Conservation (phyloP, 2,113 vertebrate genomes). For the Lasiurus cinereus region DNA sequence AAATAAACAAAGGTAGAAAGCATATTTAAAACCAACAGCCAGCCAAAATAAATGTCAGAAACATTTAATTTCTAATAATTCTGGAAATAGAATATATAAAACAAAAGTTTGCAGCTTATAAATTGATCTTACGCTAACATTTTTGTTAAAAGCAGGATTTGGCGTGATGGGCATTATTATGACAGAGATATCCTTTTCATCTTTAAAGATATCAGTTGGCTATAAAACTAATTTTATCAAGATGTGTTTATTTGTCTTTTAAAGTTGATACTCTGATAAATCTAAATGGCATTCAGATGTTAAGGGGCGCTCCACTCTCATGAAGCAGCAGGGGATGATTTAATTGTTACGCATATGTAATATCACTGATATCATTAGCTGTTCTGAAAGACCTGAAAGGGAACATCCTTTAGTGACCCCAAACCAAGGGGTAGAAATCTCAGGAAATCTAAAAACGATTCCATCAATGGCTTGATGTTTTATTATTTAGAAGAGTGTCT, state of each 20-base stretch:
- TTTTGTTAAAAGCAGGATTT: not conserved
- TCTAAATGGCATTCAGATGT: not conserved
- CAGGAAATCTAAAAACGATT: conserved; percentile 39
- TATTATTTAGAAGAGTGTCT: conserved; percentile 49
- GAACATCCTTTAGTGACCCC: not conserved
- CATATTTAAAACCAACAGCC: not conserved
- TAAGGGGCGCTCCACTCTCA: not conserved
- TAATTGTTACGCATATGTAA: not conserved
- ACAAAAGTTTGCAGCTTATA: not conserved
- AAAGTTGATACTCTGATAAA: not conserved
- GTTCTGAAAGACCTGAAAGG: conserved; percentile 50
- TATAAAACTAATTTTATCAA: not conserved
- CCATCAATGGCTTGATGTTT: conserved; percentile 27
- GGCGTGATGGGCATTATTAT: not conserved
- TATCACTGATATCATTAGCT: not conserved
- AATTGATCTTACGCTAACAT: not conserved
- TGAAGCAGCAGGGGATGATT: not conserved
- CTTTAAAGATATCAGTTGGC: not conserved
- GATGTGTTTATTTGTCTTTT: not conserved
- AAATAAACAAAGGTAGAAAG: not conserved
- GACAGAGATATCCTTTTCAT: not conserved
- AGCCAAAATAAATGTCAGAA: not conserved
- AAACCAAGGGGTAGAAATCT: conserved; percentile 49
- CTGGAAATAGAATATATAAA: not conserved
- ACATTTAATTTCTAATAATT: not conserved